phyloP scores from a whole-genome alignment of 2,113 vertebrate species.

The Callipepla californica region DNA sequence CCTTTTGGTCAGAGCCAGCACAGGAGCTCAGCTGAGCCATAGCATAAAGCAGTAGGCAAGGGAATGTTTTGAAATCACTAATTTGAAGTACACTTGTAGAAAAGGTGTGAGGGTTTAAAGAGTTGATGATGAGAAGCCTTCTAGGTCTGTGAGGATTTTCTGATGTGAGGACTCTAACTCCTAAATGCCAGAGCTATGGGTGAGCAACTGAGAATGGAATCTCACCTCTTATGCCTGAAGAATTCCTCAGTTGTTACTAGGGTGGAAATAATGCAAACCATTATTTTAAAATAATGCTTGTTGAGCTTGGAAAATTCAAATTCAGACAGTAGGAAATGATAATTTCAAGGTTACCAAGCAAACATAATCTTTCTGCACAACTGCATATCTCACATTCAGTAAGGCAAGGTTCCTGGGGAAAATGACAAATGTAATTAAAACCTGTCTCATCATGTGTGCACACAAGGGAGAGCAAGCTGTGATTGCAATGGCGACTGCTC shows the following conservation, averaged over 20 bases:
- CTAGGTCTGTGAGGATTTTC: background rate
- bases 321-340: background rate
- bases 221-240: background rate
- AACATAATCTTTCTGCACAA: background rate
- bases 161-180: background rate
- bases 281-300: background rate
- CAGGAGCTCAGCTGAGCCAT: background rate
- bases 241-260: background rate
- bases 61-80: background rate
- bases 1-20: background rate
- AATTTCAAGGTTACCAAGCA: constrained; percentile 3
- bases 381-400: background rate
- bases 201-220: background rate
- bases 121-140: background rate
- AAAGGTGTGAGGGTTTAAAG: background rate
- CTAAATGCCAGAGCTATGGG: background rate
- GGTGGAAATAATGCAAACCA: background rate
- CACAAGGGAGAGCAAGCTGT: constrained; percentile 41
- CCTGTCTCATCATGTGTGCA: constrained; percentile 15
- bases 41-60: background rate
- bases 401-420: constrained; percentile 31
- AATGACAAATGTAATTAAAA: constrained; percentile 66
- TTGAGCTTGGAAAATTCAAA: background rate
- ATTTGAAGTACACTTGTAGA: background rate
- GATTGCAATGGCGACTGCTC: constrained; percentile 26